These are phyloP conservation scores for Thripadectes ignobilis DNA, from an alignment of 2,797 vertebrate genomes.

Conservation along the genomic window DNA sequence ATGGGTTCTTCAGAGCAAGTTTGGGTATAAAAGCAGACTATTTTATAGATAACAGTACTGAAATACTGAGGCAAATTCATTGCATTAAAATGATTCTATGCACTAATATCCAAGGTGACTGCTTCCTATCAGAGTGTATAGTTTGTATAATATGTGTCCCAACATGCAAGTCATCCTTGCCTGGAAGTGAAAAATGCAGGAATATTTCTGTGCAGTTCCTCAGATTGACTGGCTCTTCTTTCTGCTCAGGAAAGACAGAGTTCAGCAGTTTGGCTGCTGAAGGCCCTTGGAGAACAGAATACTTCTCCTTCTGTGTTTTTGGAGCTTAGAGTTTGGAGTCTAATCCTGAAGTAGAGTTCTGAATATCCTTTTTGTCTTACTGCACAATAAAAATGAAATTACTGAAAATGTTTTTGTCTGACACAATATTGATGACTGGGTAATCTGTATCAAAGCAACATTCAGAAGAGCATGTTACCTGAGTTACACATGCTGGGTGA, in stretches of 20 bases:
- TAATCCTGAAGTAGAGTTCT: neutral
- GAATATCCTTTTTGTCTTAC: neutral
- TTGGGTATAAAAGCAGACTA: neutral
- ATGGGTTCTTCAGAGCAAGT: neutral
- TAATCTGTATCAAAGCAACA: constrained; percentile 16
- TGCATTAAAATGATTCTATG: neutral
- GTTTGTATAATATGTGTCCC: neutral
- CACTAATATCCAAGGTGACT: neutral
- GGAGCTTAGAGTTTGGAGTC: neutral
- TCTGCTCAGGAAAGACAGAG: neutral
- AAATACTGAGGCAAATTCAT: neutral
- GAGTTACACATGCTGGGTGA: neutral
- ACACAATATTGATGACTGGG: neutral
- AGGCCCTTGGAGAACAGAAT: neutral
- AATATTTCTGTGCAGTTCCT: neutral
- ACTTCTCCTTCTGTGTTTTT: neutral
- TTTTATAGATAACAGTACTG: neutral
- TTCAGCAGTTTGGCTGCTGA: neutral
- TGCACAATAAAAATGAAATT: neutral
- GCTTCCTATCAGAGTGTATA: neutral
- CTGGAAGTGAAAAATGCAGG: neutral
- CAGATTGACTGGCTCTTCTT: neutral
- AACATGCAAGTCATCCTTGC: neutral
- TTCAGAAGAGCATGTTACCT: neutral
- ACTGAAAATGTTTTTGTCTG: neutral